Conservation (phyloP, 2,797 vertebrate genomes). For the Notamacropus eugenii region DNA sequence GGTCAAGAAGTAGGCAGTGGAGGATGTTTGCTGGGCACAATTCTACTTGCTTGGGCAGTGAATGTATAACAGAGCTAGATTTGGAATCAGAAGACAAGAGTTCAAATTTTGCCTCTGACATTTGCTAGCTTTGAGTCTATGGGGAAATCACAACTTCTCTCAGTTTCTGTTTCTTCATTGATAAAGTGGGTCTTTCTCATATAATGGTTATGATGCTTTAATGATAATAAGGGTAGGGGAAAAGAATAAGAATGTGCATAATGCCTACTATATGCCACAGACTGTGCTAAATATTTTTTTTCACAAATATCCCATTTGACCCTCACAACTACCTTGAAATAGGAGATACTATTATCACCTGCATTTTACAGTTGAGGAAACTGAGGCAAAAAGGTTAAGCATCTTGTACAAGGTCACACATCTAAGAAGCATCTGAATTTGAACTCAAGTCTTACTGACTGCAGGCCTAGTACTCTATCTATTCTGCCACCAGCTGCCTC, state of each 20-base stretch:
- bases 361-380: neutral
- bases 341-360: neutral
- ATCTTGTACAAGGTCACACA: neutral
- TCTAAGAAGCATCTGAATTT: neutral
- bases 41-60: neutral
- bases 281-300: neutral
- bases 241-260: neutral
- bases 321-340: neutral
- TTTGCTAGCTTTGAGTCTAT: neutral
- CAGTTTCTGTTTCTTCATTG: neutral
- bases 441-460: neutral
- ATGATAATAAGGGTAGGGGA: neutral
- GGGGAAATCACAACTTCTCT: neutral
- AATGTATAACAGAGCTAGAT: neutral
- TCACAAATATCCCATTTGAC: neutral
- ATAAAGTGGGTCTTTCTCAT: neutral
- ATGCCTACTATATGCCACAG: neutral
- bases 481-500: neutral
- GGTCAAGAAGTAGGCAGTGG: neutral
- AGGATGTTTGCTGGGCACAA: neutral
- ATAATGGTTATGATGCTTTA: neutral
- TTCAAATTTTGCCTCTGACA: neutral
- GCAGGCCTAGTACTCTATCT: neutral
- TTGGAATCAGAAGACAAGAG: neutral
- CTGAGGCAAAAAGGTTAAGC: neutral